These are phyloP conservation scores for Heliconius himera DNA, from an alignment of 1,140 invertebrate genomes.

Conservation along the genomic window DNA sequence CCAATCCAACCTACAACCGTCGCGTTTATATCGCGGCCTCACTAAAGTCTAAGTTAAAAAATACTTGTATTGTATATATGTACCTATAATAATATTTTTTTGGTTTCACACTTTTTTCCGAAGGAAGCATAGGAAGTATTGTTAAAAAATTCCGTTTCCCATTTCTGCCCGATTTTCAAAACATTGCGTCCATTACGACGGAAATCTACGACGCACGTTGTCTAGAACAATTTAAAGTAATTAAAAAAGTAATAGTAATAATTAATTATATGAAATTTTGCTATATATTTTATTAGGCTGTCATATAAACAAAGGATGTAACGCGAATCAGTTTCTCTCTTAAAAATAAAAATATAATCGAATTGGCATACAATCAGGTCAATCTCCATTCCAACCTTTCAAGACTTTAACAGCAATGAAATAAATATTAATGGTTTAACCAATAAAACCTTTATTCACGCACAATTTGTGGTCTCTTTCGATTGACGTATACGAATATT, in stretches of 20 bases:
- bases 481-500: constrained; percentile 35
- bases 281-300: background rate
- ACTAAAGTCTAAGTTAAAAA: too few species aligned
- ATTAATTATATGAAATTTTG: background rate
- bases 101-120: too few species aligned
- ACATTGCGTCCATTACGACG: too few species aligned
- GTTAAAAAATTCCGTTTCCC: too few species aligned
- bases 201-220: too few species aligned
- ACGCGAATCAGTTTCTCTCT: background rate
- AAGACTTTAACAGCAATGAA: constrained; percentile 47
- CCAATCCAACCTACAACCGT: too few species aligned
- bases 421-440: constrained; percentile 57
- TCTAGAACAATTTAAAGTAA: too few species aligned
- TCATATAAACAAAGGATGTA: background rate
- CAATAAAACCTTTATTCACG: constrained; percentile 66
- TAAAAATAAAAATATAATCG: constrained; percentile 29
- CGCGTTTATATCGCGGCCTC: too few species aligned
- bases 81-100: too few species aligned
- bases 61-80: too few species aligned
- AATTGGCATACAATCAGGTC: constrained; percentile 31
- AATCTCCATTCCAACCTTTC: constrained; percentile 36
- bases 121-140: too few species aligned
- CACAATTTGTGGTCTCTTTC: constrained; percentile 50
- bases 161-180: too few species aligned
- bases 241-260: background rate